Conservation (phyloP, 2,797 vertebrate genomes). For the Cossypha niveicapilla region DNA sequence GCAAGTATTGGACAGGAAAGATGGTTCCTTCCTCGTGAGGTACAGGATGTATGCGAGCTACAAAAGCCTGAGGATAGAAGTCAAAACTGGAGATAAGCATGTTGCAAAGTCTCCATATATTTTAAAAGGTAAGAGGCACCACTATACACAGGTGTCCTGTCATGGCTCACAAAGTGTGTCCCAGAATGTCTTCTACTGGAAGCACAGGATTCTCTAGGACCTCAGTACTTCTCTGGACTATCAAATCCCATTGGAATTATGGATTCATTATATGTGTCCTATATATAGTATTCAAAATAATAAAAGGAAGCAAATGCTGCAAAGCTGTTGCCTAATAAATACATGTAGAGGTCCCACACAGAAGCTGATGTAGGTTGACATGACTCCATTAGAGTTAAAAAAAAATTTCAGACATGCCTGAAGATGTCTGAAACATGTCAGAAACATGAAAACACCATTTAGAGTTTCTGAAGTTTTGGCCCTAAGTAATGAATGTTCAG, state of each 20-base stretch:
- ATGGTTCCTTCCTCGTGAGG: conserved; percentile 93
- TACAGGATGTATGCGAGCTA: conserved; percentile 97
- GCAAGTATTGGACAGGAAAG: conserved; percentile 91
- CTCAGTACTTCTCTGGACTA: neutral
- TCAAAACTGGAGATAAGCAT: conserved; percentile 78
- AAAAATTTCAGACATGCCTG: rapidly evolving
- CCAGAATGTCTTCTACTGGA: neutral
- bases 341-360: neutral
- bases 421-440: too few species aligned
- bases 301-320: neutral
- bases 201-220: neutral
- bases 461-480: neutral
- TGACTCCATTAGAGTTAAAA: neutral
- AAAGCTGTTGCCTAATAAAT: neutral
- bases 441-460: neutral
- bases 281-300: neutral
- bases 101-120: conserved; percentile 88
- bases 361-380: neutral
- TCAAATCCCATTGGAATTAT: neutral
- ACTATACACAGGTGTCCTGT: neutral
- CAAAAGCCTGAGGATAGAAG: conserved; percentile 82
- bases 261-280: neutral
- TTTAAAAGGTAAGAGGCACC: conserved; percentile 82
- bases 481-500: neutral
- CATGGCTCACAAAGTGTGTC: neutral